Conservation (phyloP, 2,888 invertebrate genomes). For the Vannuccia rotundouncinata region DNA sequence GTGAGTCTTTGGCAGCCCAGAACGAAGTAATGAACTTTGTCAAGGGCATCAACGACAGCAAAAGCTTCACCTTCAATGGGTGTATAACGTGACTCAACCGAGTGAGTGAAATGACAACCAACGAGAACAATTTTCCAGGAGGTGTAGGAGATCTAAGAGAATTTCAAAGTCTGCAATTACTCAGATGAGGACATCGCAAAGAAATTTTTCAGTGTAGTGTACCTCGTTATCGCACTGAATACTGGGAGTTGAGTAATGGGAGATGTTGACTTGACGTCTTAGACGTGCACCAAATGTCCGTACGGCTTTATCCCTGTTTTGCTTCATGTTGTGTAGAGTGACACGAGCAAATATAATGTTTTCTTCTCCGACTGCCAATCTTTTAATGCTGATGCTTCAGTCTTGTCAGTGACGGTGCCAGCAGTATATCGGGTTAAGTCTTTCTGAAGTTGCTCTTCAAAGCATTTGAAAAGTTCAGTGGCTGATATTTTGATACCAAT, state of each 20-base stretch:
- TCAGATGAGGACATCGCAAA: conserved; percentile 38
- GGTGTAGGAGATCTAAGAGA: conserved; percentile 41
- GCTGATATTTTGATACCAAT: conserved; percentile 40
- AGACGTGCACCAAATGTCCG: conserved; percentile 42
- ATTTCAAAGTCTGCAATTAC: conserved; percentile 41
- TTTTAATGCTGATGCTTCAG: conserved; percentile 36
- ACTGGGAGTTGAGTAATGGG: conserved; percentile 37
- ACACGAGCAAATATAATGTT: conserved; percentile 42
- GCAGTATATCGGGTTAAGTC: conserved; percentile 41
- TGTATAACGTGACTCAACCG: no score
- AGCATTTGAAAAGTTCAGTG: conserved; percentile 42
- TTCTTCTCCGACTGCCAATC: conserved; percentile 41
- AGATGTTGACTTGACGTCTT: conserved; percentile 42
- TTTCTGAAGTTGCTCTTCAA: conserved; percentile 42
- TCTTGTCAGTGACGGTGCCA: conserved; percentile 39
- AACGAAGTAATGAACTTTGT: no score
- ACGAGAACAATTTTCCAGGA: no score
- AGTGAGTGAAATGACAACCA: no score
- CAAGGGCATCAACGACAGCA: no score
- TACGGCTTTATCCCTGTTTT: conserved; percentile 42
- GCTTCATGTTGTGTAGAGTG: conserved; percentile 41
- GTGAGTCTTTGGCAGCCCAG: no score
- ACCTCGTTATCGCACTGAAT: conserved; percentile 40
- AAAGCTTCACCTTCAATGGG: no score
- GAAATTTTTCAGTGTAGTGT: conserved; percentile 41